Conservation (phyloP, 2,888 invertebrate species). For the Neoascia interrupta region DNA sequence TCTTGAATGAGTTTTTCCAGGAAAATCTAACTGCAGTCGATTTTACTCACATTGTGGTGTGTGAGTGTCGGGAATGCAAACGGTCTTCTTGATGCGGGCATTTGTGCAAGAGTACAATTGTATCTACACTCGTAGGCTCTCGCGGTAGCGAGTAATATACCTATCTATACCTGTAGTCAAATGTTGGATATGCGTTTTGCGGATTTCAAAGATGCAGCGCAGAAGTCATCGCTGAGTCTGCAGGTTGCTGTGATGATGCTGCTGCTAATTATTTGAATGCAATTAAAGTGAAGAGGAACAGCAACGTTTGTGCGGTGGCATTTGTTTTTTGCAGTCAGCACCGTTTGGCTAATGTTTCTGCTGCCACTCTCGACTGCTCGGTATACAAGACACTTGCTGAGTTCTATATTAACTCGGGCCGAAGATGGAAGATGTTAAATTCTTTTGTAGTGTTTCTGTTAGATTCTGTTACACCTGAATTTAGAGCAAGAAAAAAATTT, state of each 20-base stretch:
- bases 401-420: constrained; percentile 5
- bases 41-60: constrained; percentile 48
- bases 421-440: constrained; percentile 46
- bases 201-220: constrained; percentile 25
- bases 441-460: constrained; percentile 51
- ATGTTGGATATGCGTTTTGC: constrained; percentile 54
- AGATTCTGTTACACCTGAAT: constrained; percentile 48
- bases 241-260: too few species aligned
- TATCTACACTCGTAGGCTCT: constrained; percentile 20
- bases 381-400: constrained; percentile 20
- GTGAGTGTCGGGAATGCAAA: constrained; percentile 67
- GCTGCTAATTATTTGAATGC: constrained; percentile 67
- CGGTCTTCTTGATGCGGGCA: constrained; percentile 64
- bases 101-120: constrained; percentile 66
- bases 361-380: constrained; percentile 7
- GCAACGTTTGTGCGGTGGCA: constrained; percentile 11
- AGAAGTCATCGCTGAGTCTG: constrained; percentile 8
- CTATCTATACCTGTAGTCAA: constrained; percentile 31
- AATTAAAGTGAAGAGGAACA: constrained; percentile 61
- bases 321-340: background rate
- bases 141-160: background rate
- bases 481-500: constrained; percentile 51
- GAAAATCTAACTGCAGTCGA: constrained; percentile 67
- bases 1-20: constrained; percentile 69
- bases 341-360: background rate